Conservation (phyloP, 1,140 invertebrate species). For the Papilio machaon region DNA sequence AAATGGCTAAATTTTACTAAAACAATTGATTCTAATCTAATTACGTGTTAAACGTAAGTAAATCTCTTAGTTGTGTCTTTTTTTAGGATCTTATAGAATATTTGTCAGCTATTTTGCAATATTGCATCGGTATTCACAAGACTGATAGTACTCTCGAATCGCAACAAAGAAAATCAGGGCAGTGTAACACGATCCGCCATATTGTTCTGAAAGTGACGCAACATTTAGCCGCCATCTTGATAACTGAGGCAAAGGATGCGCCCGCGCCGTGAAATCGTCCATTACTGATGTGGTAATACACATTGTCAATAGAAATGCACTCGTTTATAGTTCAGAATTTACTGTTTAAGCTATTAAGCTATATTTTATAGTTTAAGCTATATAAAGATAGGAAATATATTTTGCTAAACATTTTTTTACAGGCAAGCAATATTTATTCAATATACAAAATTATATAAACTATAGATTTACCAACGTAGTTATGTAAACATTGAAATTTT, state of each 20-base stretch:
- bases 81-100: background rate
- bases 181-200: conserved; percentile 76
- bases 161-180: conserved; percentile 74
- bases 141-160: conserved; percentile 60
- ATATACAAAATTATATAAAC: no score
- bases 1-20: background rate
- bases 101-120: conserved; percentile 25
- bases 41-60: background rate
- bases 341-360: no score
- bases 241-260: conserved; percentile 76
- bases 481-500: no score
- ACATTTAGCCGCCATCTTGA: conserved; percentile 54
- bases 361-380: no score
- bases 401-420: no score
- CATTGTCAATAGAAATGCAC: background rate
- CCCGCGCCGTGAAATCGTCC: conserved; percentile 68
- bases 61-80: background rate
- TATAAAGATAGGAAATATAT: no score
- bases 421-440: no score
- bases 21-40: background rate
- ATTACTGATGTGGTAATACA: conserved; percentile 55
- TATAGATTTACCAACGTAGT: no score
- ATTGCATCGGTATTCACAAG: conserved; percentile 58
- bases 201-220: conserved; percentile 69
- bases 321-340: no score